Evolutionary conservation across 2,888 invertebrate species (phyloP), one percentile per base, ranked within the genome.

Genomic region (Brachylomia viminalis): DNA sequence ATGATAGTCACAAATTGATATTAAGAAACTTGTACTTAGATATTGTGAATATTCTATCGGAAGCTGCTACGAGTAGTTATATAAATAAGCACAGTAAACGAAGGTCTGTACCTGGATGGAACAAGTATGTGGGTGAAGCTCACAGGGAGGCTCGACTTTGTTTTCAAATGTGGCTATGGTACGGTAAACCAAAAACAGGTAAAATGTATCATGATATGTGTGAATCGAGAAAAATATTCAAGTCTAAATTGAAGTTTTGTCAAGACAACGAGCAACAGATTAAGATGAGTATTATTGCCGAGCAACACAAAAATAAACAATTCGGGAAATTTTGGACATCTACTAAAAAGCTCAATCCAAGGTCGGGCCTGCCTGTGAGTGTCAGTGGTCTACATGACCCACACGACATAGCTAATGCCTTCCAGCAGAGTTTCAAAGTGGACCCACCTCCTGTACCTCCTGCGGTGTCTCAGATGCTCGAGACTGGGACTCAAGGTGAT

Each of bases 251-350:
- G 20, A 66, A 47, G 23, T 59, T 17, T 4, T 72, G 72, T 56
- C 66, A 66, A 20, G 30, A 58, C n/a, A 65, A 72, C 33, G 33
- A 65, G 33, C 15, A 7, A 4, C 54, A 72, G 42, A 72, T 72
- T n/a, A 71, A 71, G 62, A 71, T 71, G n/a, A 23, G 64, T 38
- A 72, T 72, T 10, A 38, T 64, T 10, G 72, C 72, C 8, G 47
- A 47, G 20, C n/a, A 38, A 38, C 72, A 72, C 30, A 10, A 23
- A 4, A 72, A 45, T 5, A 72, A 66, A 10, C 6, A 66, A 5
- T 72, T 72, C 23, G 7, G 59, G 13, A 5, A 7, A 2, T 72
- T 72, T 33, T 72, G 72, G 72, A 72, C 64, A 54, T 54, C 52
- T 3, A 72, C 72, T 6, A 56, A 42, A 30, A 54, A 65, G n/a